Evolutionary conservation across 2,113 vertebrate species (phyloP), one percentile per base, ranked within the genome.

Genomic region (Willisornis vidua): DNA sequence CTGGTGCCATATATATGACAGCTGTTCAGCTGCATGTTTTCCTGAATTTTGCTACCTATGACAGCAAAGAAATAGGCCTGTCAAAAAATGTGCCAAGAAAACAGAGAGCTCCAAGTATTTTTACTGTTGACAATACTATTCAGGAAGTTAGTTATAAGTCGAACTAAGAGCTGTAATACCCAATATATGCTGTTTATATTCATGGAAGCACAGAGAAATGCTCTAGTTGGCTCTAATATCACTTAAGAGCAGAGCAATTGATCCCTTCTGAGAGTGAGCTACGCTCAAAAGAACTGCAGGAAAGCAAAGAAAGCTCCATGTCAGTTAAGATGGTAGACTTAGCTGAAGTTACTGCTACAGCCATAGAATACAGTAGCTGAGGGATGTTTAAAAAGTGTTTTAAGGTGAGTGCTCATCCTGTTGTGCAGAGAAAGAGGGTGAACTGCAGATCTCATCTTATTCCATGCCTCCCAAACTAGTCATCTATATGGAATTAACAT

Each of bases 21-120:
- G 45, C n/a, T 85, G 73, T 46, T 93, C 45, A 81, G 77, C 67
- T 70, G 78, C n/a, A 39, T 0, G 1, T 80, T 87, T 89, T 91
- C 78, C 62, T 87, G 58, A 51, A 58, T 66, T 73, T 85, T 96
- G 81, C 81, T 96, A 93, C 89, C 87, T 82, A 63, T 17, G 33
- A 87, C 31, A 91, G 58, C 43, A 94, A 63, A 94, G 78, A 89
- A 90, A 88, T 14, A 33, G 57, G 62, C 13, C 59, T 82, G 63
- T 65, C 84, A 78, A 89, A 68, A 13, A 81, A 57, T 0, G 0
- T 70, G 74, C 74, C 77, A 93, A 83, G 74, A 79, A 83, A 95
- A 83, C 3, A 3, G n/a, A 82, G 37, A 86, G 74, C 37, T 91
- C 67, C 12, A 62, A 73, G 62, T 82, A 71, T 39, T 91, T 96